These are phyloP conservation scores for Hyla sarda DNA, from an alignment of 2,113 vertebrate genomes.

Conservation along the genomic window DNA sequence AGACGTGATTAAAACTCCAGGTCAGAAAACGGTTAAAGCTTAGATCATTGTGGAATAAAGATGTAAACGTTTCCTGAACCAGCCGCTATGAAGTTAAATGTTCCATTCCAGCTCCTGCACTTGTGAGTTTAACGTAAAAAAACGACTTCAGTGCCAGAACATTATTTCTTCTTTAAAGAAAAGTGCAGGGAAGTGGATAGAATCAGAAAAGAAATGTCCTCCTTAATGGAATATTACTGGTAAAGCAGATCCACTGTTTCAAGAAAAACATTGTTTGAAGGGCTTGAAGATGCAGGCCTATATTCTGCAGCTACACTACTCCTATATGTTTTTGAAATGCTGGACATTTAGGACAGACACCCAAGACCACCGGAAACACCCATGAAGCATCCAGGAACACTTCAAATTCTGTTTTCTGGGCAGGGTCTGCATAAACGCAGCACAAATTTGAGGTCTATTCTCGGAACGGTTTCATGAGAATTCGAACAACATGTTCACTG, in stretches of 20 bases:
- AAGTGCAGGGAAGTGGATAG: background rate
- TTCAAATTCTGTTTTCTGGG: too few relatives aligned
- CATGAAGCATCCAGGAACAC: too few relatives aligned
- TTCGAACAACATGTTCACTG: too few relatives aligned
- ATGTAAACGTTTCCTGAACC: slow-evolving; percentile 35
- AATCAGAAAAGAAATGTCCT: background rate
- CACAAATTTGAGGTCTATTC: too few relatives aligned
- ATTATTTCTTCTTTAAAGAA: background rate
- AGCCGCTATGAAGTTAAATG: slow-evolving; percentile 26
- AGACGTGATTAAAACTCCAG: slow-evolving; percentile 40
- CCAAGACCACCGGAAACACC: too few relatives aligned
- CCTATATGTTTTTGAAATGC: too few relatives aligned
- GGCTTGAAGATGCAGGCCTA: background rate
- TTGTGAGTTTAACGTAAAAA: slow-evolving; percentile 14
- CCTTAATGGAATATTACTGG: background rate
- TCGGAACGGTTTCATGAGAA: too few relatives aligned
- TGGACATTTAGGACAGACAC: too few relatives aligned
- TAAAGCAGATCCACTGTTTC: background rate
- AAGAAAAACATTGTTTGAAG: background rate
- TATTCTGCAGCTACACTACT: too few relatives aligned
- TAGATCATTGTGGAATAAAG: slow-evolving; percentile 47
- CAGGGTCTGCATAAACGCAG: too few relatives aligned
- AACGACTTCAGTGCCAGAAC: background rate
- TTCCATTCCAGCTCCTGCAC: slow-evolving; percentile 37
- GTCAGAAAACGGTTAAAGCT: slow-evolving; percentile 48